Conservation (phyloP, 92 coral and sea anemone species). For the Desmophyllum pertusum region DNA sequence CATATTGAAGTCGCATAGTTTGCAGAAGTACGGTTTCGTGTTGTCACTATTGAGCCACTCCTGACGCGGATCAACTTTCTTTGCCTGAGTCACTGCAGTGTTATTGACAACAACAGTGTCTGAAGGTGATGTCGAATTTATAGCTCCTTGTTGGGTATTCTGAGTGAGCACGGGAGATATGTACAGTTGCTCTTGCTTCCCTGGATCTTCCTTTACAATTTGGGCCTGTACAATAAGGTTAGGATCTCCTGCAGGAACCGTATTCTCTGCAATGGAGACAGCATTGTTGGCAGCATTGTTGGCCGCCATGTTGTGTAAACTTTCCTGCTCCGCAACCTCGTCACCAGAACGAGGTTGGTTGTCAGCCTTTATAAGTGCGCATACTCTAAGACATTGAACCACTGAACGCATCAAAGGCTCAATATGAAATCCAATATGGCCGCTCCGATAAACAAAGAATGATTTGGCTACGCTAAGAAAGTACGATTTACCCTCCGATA, state of each 20-base stretch:
- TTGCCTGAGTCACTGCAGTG: not conserved
- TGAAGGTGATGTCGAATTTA: not conserved
- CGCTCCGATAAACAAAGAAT: not conserved
- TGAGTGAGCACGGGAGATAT: conserved; percentile 20
- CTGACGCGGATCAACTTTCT: conserved; percentile 64
- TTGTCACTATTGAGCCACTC: conserved; percentile 78
- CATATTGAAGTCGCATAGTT: conserved; percentile 87
- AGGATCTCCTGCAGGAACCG: not conserved
- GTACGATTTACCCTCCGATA: not conserved
- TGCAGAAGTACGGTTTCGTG: conserved; percentile 71
- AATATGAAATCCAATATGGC: conserved; percentile 39
- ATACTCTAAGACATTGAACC: not conserved
- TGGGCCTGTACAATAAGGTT: not conserved
- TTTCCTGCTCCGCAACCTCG: too few species aligned
- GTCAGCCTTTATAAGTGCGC: too few species aligned
- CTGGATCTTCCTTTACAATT: not conserved
- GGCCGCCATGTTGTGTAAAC: not conserved
- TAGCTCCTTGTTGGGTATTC: conserved; percentile 11
- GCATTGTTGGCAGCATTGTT: not conserved
- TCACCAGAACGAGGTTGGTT: too few species aligned
- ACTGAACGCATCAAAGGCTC: not conserved
- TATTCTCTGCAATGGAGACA: not conserved
- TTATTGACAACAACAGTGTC: not conserved
- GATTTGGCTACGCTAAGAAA: not conserved
- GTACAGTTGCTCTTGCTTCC: conserved; percentile 15